Evolutionary conservation across 2,888 invertebrate genomes (phyloP), one percentile per base, ranked within the genome.

Genomic region (Athalia cordata): DNA sequence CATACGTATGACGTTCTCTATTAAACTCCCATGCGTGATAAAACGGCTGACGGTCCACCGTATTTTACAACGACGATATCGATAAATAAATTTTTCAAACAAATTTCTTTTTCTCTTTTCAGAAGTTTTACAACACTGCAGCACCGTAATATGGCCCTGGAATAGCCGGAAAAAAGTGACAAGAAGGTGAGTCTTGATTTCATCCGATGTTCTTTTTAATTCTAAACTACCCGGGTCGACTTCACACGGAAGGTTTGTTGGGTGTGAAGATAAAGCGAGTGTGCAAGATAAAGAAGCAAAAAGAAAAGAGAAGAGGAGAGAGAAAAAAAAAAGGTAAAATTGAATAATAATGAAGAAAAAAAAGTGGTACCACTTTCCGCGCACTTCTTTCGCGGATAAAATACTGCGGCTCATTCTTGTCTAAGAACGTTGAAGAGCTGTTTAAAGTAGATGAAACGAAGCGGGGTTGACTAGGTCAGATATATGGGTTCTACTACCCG

Each of bases 371-470:
- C 52, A 68, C 52, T 68, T 55, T 68, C 52, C 9, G 11, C 59
- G 13, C 52, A 9, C 55, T 52, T 68, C n/a, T 52, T 7, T 43
- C 52, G 7, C 3, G 43, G 55, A 55, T 55, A 55, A 50, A 68
- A 52, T 11, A 43, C n/a, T 52, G 13, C 45, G 52, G 50, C 29
- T 43, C 43, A 11, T 68, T 52, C 11, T 29, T 68, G 68, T 43
- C 50, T 29, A 29, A 68, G 55, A 29, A 68, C 52, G 11, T 68
- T 52, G 52, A 55, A 15, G 68, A n/a, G 68, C 29, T 29, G 29
- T 55, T 68, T 52, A 5, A 43, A 68, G 68, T 68, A 59, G 57
- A 72, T 59, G 15, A 72, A 72, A 59, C 59, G 45, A 72, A 59
- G 52, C 55, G 11, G 11, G 72, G 72, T 59, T 47, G 50, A 59